These are phyloP conservation scores for Craterocephalus amniculus DNA, from an alignment of 2,797 vertebrate species.

Conservation along the genomic window DNA sequence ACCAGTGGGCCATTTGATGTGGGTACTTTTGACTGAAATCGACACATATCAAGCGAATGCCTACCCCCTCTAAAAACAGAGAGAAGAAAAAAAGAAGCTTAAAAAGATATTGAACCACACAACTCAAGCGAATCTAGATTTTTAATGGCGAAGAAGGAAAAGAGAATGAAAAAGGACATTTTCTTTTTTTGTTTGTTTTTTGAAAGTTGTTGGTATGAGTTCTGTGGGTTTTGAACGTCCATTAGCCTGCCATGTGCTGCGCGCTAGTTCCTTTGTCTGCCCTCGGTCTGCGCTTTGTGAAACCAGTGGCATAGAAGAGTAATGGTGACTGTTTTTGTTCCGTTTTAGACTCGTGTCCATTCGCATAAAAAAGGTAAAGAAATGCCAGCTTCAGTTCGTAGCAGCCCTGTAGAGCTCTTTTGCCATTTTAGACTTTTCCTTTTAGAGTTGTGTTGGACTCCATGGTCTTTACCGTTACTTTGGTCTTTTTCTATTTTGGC, in stretches of 20 bases:
- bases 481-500: slow-evolving; percentile 76
- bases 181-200: slow-evolving; percentile 60
- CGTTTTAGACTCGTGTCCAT: slow-evolving; percentile 81
- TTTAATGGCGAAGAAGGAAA: slow-evolving; percentile 64
- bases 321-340: slow-evolving; percentile 81
- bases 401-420: slow-evolving; percentile 69
- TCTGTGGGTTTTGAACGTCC: slow-evolving; percentile 67
- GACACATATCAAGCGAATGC: slow-evolving; percentile 86
- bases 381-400: slow-evolving; percentile 75
- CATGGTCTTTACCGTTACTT: slow-evolving; percentile 78
- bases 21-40: slow-evolving; percentile 69
- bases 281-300: slow-evolving; percentile 78
- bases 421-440: slow-evolving; percentile 73
- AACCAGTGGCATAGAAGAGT: slow-evolving; percentile 84
- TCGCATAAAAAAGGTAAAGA: slow-evolving; percentile 54
- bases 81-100: slow-evolving; percentile 18
- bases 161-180: slow-evolving; percentile 67
- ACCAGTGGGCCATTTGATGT: slow-evolving; percentile 57
- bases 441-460: slow-evolving; percentile 80
- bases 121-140: slow-evolving; percentile 75
- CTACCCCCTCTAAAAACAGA: slow-evolving; percentile 32
- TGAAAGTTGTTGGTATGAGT: slow-evolving; percentile 73
- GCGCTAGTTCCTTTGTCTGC: slow-evolving; percentile 69
- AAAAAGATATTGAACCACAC: slow-evolving; percentile 59
- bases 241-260: slow-evolving; percentile 54